Conservation (phyloP, 2,797 vertebrate genomes). For the Catostomus latipinnis region DNA sequence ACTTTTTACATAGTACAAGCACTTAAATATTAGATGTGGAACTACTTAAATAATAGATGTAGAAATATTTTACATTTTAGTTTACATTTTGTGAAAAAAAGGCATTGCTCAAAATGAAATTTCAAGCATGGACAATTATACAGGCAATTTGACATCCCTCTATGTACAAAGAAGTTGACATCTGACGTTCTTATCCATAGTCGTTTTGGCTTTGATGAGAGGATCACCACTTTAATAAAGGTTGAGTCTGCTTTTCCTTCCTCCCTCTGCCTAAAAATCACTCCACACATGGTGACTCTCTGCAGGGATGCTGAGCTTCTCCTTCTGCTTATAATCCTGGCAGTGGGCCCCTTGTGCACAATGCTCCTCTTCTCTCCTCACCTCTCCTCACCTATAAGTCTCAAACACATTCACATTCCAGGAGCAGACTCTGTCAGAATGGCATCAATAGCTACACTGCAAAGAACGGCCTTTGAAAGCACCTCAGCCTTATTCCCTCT, state of each 20-base stretch:
- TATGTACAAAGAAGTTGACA: background rate
- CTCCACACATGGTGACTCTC: slow-evolving; percentile 28
- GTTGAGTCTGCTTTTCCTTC: slow-evolving; percentile 41
- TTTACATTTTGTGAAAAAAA: no score
- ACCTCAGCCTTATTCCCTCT: background rate
- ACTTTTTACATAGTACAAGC: no score
- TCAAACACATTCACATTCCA: slow-evolving; percentile 52
- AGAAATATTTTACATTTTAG: no score
- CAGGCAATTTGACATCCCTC: no score
- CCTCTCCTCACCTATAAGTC: slow-evolving; percentile 34
- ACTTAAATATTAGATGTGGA: no score
- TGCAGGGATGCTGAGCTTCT: slow-evolving; percentile 22
- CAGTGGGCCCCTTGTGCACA: slow-evolving; percentile 23
- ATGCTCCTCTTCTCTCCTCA: slow-evolving; percentile 15
- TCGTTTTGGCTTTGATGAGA: slow-evolving; percentile 31
- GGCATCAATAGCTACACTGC: slow-evolving; percentile 34
- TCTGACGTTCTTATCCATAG: slow-evolving; percentile 24
- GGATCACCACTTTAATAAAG: slow-evolving; percentile 52
- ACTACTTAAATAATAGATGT: no score
- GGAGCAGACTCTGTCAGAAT: slow-evolving; percentile 45
- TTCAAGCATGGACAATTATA: no score
- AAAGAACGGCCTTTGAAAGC: slow-evolving; percentile 44
- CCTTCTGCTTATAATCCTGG: slow-evolving; percentile 29
- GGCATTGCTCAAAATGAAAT: no score
- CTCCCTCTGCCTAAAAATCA: slow-evolving; percentile 27